Evolutionary conservation across 2,888 invertebrate genomes (phyloP).

Genomic region (Dasysyrphus albostriatus): DNA sequence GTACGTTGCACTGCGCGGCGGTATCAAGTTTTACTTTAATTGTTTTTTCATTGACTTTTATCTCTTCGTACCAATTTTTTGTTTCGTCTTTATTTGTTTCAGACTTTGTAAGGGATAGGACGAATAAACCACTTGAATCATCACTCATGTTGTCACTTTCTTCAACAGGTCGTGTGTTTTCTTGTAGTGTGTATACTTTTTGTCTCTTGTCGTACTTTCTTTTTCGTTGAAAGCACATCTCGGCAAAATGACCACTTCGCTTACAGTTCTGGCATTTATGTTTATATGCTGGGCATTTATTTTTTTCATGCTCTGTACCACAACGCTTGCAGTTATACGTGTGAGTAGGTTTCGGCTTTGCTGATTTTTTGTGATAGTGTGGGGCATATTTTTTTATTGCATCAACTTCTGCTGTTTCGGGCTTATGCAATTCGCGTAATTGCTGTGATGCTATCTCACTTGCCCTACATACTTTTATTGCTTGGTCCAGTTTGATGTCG

Average conservation of each 20-base stretch:
- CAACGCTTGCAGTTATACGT: background rate
- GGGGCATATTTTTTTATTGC: background rate
- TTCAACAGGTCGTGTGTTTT: background rate
- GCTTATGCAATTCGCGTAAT: background rate
- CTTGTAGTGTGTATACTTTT: background rate
- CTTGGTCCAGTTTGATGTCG: background rate
- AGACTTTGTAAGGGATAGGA: background rate
- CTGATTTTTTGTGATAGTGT: background rate
- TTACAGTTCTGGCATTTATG: constrained; percentile 8
- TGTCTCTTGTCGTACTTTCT: background rate
- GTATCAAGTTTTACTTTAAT: background rate
- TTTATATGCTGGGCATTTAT: background rate
- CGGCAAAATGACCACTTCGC: constrained; percentile 12
- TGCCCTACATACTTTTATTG: constrained; percentile 8
- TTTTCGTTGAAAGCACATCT: background rate
- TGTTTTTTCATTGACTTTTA: background rate
- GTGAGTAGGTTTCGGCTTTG: background rate
- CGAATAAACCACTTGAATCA: constrained; percentile 16
- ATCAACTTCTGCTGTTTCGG: background rate
- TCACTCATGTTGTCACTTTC: constrained; percentile 9
- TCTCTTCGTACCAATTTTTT: background rate
- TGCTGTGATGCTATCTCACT: constrained; percentile 14
- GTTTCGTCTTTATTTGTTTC: background rate
- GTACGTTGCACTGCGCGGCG: background rate
- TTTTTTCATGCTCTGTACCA: background rate